These are phyloP conservation scores for Psammodynastes pulverulentus DNA, from an alignment of 2,113 vertebrate species.

Conservation along the genomic window DNA sequence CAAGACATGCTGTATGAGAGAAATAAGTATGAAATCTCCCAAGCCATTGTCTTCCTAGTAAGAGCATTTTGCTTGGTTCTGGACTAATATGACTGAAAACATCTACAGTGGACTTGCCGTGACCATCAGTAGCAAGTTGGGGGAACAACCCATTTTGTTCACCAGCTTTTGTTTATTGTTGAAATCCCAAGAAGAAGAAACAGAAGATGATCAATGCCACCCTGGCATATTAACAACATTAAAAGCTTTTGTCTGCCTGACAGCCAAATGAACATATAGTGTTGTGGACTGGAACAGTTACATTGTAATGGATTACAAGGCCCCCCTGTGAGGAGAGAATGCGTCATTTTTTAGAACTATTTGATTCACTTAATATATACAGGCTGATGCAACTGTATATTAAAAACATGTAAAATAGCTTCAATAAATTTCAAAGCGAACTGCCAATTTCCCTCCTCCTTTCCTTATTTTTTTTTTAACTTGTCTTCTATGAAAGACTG, in stretches of 20 bases:
- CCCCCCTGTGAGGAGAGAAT: slow-evolving; percentile 84
- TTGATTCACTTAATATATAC: slow-evolving; percentile 87
- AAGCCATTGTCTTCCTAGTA: neutral
- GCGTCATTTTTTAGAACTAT: slow-evolving; percentile 82
- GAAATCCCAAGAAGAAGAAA: slow-evolving; percentile 58
- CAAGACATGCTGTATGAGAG: neutral
- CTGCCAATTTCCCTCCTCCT: slow-evolving; percentile 69
- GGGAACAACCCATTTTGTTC: slow-evolving; percentile 52
- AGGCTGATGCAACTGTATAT: slow-evolving; percentile 89
- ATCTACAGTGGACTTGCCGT: neutral
- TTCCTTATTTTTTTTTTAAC: slow-evolving; percentile 44
- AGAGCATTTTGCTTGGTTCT: neutral
- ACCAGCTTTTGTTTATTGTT: slow-evolving; percentile 46
- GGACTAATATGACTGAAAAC: neutral
- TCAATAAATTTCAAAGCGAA: slow-evolving; percentile 84
- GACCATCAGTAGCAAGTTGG: neutral
- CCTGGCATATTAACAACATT: slow-evolving; percentile 79
- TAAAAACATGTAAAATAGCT: slow-evolving; percentile 90
- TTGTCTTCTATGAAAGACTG: slow-evolving; percentile 85
- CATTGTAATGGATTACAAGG: slow-evolving; percentile 93
- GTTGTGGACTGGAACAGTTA: slow-evolving; percentile 91
- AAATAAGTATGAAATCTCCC: neutral
- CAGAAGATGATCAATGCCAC: slow-evolving; percentile 70
- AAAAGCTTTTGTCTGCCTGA: slow-evolving; percentile 84
- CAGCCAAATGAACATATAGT: slow-evolving; percentile 86